Percentiles rank a stretch among this genome's conserved stretches.
Conservation (phyloP, 2,113 vertebrate species). For the Corvus cornix region DNA sequence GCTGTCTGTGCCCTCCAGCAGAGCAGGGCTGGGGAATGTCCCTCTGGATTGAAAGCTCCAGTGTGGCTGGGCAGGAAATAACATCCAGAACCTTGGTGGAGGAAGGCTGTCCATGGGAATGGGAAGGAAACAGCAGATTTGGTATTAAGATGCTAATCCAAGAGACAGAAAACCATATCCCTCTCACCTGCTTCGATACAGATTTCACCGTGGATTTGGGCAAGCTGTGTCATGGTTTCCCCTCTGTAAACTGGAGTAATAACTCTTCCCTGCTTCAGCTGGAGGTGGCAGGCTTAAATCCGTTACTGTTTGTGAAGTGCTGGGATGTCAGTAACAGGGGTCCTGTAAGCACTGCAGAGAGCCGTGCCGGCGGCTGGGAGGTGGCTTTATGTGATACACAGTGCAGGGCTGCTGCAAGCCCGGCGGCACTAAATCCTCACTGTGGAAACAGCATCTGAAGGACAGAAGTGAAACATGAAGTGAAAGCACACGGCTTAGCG, state of each 20-base stretch:
- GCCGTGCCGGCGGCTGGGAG: neutral
- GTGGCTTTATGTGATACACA: neutral
- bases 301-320: neutral
- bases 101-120: neutral
- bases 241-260: neutral
- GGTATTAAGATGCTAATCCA: neutral
- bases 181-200: neutral
- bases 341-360: neutral
- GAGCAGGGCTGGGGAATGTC: accelerated
- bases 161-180: neutral
- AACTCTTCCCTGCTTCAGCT: neutral
- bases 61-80: neutral
- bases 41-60: neutral
- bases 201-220: neutral
- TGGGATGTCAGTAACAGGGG: neutral
- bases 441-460: neutral
- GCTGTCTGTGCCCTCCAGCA: neutral
- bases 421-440: neutral
- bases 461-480: neutral
- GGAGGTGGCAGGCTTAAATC: neutral
- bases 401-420: neutral
- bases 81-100: neutral
- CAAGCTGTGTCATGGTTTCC: neutral
- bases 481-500: accelerated
- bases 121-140: neutral